A percentile compares a stretch with the other conserved stretches of the same genome.
These are phyloP conservation scores for Oeneis ivallda DNA, from an alignment of 2,888 invertebrate genomes.

Conservation along the genomic window DNA sequence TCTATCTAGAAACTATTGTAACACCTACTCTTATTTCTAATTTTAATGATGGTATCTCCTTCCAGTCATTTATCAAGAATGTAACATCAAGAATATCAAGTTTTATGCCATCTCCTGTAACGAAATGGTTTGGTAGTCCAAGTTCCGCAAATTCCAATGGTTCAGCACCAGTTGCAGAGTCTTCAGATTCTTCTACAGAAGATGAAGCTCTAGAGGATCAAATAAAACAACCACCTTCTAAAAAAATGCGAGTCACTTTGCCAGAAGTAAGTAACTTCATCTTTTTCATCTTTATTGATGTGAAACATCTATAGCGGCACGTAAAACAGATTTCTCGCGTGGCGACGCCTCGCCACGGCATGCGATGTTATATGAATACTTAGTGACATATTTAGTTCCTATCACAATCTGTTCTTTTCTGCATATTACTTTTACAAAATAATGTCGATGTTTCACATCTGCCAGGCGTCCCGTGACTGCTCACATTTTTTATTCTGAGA, in stretches of 20 bases:
- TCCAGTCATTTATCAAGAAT: conserved; percentile 87
- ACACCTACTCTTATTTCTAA: not conserved
- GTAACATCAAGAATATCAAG: conserved; percentile 84
- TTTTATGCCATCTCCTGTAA: conserved; percentile 82
- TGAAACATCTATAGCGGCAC: too few relatives aligned
- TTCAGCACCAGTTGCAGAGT: conserved; percentile 61
- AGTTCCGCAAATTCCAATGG: conserved; percentile 64
- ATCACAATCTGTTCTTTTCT: too few relatives aligned
- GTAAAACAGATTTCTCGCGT: too few relatives aligned
- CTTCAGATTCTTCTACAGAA: conserved; percentile 67
- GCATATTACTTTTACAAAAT: too few relatives aligned
- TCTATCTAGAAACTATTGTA: not conserved
- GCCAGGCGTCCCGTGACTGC: too few relatives aligned
- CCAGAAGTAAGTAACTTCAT: conserved; percentile 52
- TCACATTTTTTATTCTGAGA: too few relatives aligned
- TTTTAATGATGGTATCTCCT: conserved; percentile 40
- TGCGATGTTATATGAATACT: too few relatives aligned
- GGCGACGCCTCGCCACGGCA: too few relatives aligned
- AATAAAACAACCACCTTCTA: conserved; percentile 69
- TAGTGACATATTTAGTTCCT: too few relatives aligned
- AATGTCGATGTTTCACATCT: too few relatives aligned
- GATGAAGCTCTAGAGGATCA: conserved; percentile 58
- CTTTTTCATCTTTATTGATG: too few relatives aligned
- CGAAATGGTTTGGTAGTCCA: conserved; percentile 77
- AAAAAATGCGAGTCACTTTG: conserved; percentile 58